These are phyloP conservation scores for Alethe castanea DNA, from an alignment of 2,113 vertebrate species.

Conservation along the genomic window DNA sequence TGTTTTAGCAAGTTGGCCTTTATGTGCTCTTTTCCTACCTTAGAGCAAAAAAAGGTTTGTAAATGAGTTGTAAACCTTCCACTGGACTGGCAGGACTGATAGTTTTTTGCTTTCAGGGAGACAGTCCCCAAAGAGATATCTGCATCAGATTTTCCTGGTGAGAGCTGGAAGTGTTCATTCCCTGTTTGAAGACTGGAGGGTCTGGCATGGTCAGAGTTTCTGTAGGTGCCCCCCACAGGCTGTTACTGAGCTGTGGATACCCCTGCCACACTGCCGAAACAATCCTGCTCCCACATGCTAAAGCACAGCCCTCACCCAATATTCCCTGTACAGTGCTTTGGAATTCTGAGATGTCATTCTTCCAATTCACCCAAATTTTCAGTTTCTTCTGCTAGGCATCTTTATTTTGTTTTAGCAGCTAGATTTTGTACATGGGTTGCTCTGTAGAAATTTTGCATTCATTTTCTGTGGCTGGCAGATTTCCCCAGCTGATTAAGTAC, in stretches of 20 bases:
- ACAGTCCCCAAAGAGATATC: not conserved
- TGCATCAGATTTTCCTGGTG: not conserved
- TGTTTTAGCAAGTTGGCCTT: not conserved
- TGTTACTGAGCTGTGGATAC: not conserved
- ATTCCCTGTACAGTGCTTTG: not conserved
- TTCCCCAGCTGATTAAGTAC: not conserved
- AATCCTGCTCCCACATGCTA: not conserved
- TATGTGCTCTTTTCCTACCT: not conserved
- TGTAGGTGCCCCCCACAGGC: not conserved
- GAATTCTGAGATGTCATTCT: not conserved
- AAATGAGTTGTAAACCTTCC: not conserved
- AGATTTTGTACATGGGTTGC: not conserved
- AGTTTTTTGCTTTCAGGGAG: not conserved
- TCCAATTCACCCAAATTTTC: not conserved
- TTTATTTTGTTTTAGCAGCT: constrained; percentile 2
- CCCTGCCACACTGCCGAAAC: not conserved
- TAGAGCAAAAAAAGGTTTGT: not conserved
- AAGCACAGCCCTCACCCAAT: not conserved
- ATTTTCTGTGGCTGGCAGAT: not conserved
- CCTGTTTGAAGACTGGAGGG: too few species aligned
- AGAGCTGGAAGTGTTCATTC: not conserved
- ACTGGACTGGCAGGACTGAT: not conserved
- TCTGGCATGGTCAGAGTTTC: accelerated
- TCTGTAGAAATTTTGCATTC: not conserved
- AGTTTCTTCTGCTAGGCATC: not conserved